Base-by-base conservation (phyloP, 2,797 vertebrate genomes). In the Hydrocynus forskahlii region DNA sequence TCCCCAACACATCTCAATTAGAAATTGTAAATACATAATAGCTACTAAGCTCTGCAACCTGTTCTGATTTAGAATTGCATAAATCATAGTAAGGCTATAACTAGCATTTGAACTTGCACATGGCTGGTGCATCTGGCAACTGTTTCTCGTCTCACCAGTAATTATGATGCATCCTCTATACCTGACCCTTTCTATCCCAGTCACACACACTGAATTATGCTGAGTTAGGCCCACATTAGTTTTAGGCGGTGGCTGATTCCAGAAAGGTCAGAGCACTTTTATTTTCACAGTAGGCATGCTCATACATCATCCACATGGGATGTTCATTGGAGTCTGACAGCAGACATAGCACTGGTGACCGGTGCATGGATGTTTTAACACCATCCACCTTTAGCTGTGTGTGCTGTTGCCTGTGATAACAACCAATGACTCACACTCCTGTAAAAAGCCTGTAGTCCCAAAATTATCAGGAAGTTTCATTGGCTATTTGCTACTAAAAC, bases 251-350 rank as follows among this genome's bases (percentile, higher is more conserved):
- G 52, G 17, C 14, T 73, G 69, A 45, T 83, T 80, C 45, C 64
- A 72, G 68, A 78, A 70, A 84, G 75, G 81, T 85, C 83, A 86
- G 66, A 79, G 83, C 60, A 76, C 72, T 79, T 73, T 85, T 73
- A 86, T 81, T 85, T 86, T 75, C 62, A 5, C 17, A 10, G 21
- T 25, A 81, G 81, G 82, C 78, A 81, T 16, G 17, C 81, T 83
- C 78, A 75, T 84, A 78, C 68, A 50, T 86, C 85, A 86, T 81
- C 80, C 80, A 79, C 55, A 29, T 35, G 19, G 69, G 79, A 77
- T 38, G 74, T 75, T 83, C 83, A 83, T 83, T 83, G 74, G 54
- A 76, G 60, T 21, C 71, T 86, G 85, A 81, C 81, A 85, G 75
- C 64, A 29, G 43, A 40, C 35, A 50, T 64, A 82, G 73, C 23